These are phyloP conservation scores for Sinosuthora webbiana DNA, from an alignment of 2,113 vertebrate genomes.

Conservation along the genomic window DNA sequence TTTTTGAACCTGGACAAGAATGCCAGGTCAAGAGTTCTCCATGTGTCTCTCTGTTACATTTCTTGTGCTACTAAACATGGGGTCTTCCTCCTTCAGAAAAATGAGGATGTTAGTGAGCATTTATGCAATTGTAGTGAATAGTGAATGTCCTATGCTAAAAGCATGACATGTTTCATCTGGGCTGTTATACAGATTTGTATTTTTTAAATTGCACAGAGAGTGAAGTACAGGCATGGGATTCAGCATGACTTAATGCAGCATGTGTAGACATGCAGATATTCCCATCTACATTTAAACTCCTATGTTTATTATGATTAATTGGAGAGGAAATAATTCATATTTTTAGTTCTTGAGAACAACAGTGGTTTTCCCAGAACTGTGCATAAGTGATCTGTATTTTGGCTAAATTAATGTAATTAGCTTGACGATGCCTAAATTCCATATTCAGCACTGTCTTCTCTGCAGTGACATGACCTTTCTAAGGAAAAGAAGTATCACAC, in stretches of 20 bases:
- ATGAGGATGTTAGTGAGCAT: neutral
- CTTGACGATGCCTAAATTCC: neutral
- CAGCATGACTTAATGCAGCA: neutral
- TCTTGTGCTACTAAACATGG: neutral
- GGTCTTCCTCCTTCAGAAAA: neutral
- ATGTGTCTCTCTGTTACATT: neutral
- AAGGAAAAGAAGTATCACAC: neutral
- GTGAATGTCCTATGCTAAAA: fast-evolving
- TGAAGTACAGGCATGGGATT: neutral
- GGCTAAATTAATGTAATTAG: neutral
- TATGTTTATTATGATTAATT: neutral
- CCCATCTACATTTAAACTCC: neutral
- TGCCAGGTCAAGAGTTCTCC: neutral
- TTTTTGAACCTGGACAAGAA: neutral
- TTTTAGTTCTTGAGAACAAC: neutral
- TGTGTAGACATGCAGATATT: neutral
- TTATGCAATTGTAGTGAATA: neutral
- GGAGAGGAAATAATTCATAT: neutral
- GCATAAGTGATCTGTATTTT: neutral
- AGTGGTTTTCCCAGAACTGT: neutral
- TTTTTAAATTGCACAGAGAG: neutral
- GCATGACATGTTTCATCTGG: neutral
- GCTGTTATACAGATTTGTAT: neutral
- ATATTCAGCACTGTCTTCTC: neutral
- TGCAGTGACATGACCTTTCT: neutral